Evolutionary conservation across 2,113 vertebrate species (phyloP).

Genomic region (Nothobranchius furzeri): DNA sequence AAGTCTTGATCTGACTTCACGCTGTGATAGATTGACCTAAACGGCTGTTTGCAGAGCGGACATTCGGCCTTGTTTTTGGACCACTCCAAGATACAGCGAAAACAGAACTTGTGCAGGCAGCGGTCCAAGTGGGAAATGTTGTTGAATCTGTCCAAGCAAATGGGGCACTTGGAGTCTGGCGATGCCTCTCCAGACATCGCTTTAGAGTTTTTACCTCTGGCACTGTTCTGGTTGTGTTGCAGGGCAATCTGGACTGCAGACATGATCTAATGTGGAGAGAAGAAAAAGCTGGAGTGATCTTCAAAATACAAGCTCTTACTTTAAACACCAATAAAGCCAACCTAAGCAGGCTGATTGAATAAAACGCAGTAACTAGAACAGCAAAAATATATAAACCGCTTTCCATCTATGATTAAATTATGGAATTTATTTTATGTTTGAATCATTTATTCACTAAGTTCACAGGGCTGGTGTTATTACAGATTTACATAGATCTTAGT

Average conservation of each 20-base stretch:
- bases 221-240: constrained; percentile 68
- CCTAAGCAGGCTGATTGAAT: too few relatives aligned
- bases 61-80: constrained; percentile 98
- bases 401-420: too few relatives aligned
- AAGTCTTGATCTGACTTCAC: constrained; percentile 93
- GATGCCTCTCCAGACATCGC: constrained; percentile 82
- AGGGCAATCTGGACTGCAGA: constrained; percentile 80
- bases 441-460: too few relatives aligned
- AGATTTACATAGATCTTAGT: too few relatives aligned
- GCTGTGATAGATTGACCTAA: constrained; percentile 92
- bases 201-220: constrained; percentile 69
- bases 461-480: too few relatives aligned
- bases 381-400: too few relatives aligned
- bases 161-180: constrained; percentile 96
- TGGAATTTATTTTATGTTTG: too few relatives aligned
- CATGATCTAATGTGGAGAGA: constrained; percentile 76
- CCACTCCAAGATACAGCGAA: constrained; percentile 95
- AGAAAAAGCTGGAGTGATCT: background rate
- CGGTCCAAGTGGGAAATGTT: constrained; percentile 90
- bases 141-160: constrained; percentile 94
- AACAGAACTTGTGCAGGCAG: constrained; percentile 95
- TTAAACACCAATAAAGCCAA: background rate
- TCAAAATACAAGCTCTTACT: background rate
- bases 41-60: constrained; percentile 94
- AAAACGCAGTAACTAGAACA: too few relatives aligned